Conservation (phyloP, 2,797 vertebrate genomes). For the Nothura maculosa region DNA sequence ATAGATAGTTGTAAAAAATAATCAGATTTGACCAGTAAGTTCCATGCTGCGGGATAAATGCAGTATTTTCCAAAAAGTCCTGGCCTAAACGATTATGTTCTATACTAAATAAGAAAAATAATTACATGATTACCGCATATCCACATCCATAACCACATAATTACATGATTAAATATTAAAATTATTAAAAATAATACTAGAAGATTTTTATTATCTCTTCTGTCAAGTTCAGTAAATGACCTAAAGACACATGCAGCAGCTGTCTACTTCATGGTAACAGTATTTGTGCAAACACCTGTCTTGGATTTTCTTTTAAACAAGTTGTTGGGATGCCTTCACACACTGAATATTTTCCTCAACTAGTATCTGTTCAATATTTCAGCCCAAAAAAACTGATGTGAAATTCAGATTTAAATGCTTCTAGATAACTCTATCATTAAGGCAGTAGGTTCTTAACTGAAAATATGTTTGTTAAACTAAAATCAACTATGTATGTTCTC, state of each 20-base stretch:
- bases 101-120: background rate
- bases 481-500: slow-evolving; percentile 58
- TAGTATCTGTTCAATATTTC: background rate
- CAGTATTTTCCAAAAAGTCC: background rate
- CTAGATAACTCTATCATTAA: background rate
- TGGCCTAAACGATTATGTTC: background rate
- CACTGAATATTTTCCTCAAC: background rate
- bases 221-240: background rate
- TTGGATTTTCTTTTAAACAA: background rate
- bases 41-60: background rate
- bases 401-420: background rate
- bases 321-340: background rate
- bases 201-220: background rate
- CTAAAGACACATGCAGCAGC: background rate
- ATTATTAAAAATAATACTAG: background rate
- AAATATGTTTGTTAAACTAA: slow-evolving; percentile 74
- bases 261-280: background rate
- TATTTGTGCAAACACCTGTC: background rate
- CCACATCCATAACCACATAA: no score
- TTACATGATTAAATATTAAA: background rate
- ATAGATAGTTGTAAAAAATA: background rate
- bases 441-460: slow-evolving; percentile 59
- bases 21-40: background rate
- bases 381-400: background rate
- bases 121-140: background rate